These are phyloP conservation scores for Dipus sagitta DNA, from an alignment of 2,797 vertebrate genomes.

Conservation along the genomic window DNA sequence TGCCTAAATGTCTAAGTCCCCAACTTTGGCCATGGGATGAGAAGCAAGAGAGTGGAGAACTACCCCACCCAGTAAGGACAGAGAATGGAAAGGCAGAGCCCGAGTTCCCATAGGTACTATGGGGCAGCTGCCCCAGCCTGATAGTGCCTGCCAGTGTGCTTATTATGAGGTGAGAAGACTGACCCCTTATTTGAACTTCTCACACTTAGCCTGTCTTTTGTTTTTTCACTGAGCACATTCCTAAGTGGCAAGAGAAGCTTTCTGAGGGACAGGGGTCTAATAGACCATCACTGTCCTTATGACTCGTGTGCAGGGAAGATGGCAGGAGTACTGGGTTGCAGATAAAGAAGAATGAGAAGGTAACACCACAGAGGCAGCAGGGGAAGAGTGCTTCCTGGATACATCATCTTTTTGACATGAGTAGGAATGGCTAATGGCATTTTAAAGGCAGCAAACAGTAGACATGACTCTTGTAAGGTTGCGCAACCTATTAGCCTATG, in stretches of 20 bases:
- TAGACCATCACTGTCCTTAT: background rate
- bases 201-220: background rate
- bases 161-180: background rate
- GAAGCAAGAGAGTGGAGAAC: background rate
- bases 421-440: conserved; percentile 4
- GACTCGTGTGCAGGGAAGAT: background rate
- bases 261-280: background rate
- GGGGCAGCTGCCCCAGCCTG: background rate
- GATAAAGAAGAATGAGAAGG: background rate
- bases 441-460: conserved; percentile 41
- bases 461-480: background rate
- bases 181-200: background rate
- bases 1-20: background rate
- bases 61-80: background rate
- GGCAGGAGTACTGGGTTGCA: background rate
- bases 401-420: background rate
- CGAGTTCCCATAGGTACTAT: background rate
- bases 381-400: background rate
- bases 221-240: conserved; percentile 32
- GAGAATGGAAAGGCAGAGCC: background rate
- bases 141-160: background rate
- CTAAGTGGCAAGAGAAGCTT: conserved; percentile 3
- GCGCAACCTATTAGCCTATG: background rate
- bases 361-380: background rate
- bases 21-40: background rate